Conservation (phyloP, 2,888 invertebrate genomes). For the Synergus itoensis region DNA sequence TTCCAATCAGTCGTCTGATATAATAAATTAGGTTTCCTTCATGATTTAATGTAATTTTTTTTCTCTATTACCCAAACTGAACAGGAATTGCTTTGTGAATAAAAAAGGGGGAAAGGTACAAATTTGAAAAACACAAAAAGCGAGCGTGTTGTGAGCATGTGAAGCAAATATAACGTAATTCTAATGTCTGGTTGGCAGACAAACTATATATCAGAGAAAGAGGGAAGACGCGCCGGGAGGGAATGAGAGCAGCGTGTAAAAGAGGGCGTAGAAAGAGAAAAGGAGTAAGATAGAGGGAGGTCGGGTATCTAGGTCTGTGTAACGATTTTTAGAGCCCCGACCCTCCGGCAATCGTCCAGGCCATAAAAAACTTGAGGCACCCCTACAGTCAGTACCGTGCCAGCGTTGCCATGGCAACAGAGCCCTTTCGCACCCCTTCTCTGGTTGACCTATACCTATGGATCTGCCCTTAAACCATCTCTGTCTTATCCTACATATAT, state of each 20-base stretch:
- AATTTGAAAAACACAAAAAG: constrained; percentile 15
- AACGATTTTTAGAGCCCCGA: constrained; percentile 73
- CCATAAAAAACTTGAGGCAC: constrained; percentile 71
- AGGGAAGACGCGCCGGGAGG: constrained; percentile 33
- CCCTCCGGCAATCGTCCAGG: constrained; percentile 70
- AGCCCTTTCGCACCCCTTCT: constrained; percentile 68
- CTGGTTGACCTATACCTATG: constrained; percentile 69
- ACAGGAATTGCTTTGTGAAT: too few species aligned
- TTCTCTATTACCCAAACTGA: too few species aligned
- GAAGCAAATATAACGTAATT: too few species aligned
- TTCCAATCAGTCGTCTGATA: background rate
- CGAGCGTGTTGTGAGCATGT: constrained; percentile 4
- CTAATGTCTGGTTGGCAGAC: too few species aligned
- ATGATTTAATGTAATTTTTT: background rate
- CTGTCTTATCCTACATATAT: constrained; percentile 57
- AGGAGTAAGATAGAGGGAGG: constrained; percentile 47
- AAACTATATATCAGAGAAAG: too few species aligned
- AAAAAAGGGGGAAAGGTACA: too few species aligned
- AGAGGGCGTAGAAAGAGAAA: constrained; percentile 39
- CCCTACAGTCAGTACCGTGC: constrained; percentile 65
- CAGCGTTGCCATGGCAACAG: constrained; percentile 72
- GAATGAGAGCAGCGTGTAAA: constrained; percentile 45
- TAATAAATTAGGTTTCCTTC: background rate
- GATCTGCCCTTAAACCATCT: constrained; percentile 58
- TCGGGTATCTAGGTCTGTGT: constrained; percentile 72